phyloP scores from a whole-genome alignment of 2,797 vertebrate genomes.

The Ptychobarbus kaznakovi region DNA sequence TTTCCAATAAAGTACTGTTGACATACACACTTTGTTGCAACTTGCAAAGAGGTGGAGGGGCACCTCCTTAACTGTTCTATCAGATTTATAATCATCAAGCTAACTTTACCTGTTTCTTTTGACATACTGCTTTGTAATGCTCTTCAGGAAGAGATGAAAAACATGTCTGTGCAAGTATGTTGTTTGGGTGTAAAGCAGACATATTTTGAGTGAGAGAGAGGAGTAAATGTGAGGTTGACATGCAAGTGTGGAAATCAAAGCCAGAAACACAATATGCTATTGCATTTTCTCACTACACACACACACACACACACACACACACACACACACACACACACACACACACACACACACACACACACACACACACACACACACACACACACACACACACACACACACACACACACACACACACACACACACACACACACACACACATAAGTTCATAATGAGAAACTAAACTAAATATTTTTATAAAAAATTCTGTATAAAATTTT shows the following conservation, averaged over 20 bases:
- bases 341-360: neutral
- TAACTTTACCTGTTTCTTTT: conserved; percentile 16
- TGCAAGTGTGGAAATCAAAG: neutral
- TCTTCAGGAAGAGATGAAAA: neutral
- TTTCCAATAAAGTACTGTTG: conserved; percentile 9
- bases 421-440: neutral
- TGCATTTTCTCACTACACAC: neutral
- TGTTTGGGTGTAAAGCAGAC: conserved; percentile 15
- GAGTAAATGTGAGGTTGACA: neutral
- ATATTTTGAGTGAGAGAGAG: neutral
- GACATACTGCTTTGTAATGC: neutral
- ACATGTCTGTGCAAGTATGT: neutral
- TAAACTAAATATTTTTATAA: neutral
- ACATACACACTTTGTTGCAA: conserved; percentile 1
- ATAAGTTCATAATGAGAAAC: neutral
- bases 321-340: neutral
- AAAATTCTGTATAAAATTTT: neutral
- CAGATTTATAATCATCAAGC: neutral
- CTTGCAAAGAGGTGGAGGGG: neutral
- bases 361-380: too few species aligned
- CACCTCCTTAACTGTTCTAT: conserved; percentile 2
- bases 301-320: neutral
- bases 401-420: neutral
- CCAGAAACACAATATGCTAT: neutral
- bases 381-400: too few species aligned